Evolutionary conservation across 1,140 invertebrate genomes (phyloP).

Genomic region (Laupala kohalensis): DNA sequence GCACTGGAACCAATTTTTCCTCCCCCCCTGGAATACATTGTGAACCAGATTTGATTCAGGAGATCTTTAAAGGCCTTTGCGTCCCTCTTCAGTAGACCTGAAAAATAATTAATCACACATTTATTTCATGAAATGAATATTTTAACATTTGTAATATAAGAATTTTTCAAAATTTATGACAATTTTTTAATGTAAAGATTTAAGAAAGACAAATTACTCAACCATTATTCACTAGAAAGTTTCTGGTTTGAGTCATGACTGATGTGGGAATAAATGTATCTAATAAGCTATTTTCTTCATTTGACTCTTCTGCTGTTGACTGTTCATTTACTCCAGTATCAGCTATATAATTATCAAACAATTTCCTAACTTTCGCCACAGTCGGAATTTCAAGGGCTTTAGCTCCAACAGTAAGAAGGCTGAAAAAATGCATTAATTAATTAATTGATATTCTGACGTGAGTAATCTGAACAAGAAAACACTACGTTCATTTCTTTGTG

Average conservation of each 20-base stretch:
- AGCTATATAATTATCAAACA: slow-evolving; percentile 65
- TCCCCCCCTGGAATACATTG: slow-evolving; percentile 60
- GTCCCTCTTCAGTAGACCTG: slow-evolving; percentile 1
- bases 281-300: slow-evolving; percentile 62
- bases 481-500: not conserved
- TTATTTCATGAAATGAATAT: too few relatives aligned
- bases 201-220: slow-evolving; percentile 24
- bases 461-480: not conserved
- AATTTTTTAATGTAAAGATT: not conserved
- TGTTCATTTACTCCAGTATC: slow-evolving; percentile 61
- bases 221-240: slow-evolving; percentile 56
- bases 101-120: too few relatives aligned
- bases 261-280: slow-evolving; percentile 56
- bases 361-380: slow-evolving; percentile 45
- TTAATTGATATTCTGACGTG: not conserved
- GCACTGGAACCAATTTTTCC: slow-evolving; percentile 65
- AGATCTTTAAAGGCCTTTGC: slow-evolving; percentile 48
- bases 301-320: slow-evolving; percentile 55
- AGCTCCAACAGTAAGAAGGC: slow-evolving; percentile 42
- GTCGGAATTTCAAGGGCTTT: slow-evolving; percentile 47
- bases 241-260: slow-evolving; percentile 59
- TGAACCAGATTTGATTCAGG: slow-evolving; percentile 66
- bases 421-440: slow-evolving; percentile 25
- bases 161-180: not conserved
- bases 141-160: not conserved